Base-by-base conservation (phyloP, 1,140 invertebrate genomes). In the Rhopalosiphum maidis region DNA sequence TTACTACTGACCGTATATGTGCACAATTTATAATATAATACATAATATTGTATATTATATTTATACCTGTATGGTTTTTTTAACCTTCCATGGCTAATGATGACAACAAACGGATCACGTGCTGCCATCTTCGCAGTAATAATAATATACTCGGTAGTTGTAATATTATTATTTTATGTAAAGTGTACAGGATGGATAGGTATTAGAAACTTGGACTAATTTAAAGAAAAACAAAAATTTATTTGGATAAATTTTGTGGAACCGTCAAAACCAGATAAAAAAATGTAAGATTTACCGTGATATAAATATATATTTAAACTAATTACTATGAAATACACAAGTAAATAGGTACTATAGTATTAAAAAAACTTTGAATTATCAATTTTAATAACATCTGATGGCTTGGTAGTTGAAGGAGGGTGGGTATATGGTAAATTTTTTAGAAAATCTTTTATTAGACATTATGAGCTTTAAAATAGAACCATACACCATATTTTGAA, bases 61-160 rank as follows among this genome's bases (percentile, higher is more conserved):
- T 22, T 68, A 54, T 83, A 83, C 77, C 48, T 35, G n/a, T 35
- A 82, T 22, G 21, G n/a, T 82, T 82, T 82, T 89, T 68, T 43
- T 43, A 68, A 35, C n/a, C 55, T 77, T 77, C 60, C 60, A 6
- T 15, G n/a, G 89, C 82, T 93, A 93, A 93, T 55, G 82, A 93
- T 86, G 91, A 93, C 91, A 93, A 93, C 43, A 54, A 93, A 93
- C 82, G 91, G 91, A 93, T 93, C 82, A 85, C 91, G 91, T 83
- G 89, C 89, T 37, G 88, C 46, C 86, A 46, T n/a, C n/a, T 4
- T 60, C 88, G 54, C 25, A 30, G 35, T 43, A 25, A 54, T 5
- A n/a, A 77, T 77, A n/a, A 77, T 54, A 54, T 77, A 77, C 15
- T 37, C 35, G n/a, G 41, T 30, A 82, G 37, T 85, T 93, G 55